These are phyloP conservation scores for Pomatorhinus ruficollis DNA, from an alignment of 2,113 vertebrate genomes.

Conservation along the genomic window DNA sequence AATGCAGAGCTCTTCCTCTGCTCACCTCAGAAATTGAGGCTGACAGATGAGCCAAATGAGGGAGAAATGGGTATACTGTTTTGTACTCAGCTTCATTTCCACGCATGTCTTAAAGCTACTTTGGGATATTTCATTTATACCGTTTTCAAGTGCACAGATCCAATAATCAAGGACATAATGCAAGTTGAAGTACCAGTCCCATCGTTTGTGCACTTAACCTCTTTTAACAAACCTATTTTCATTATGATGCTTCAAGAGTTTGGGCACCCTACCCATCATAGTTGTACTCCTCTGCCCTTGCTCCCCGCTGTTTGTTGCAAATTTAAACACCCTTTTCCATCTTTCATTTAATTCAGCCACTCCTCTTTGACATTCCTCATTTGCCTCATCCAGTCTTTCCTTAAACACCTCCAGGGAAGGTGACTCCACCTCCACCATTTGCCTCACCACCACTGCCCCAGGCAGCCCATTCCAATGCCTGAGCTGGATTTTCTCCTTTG, in stretches of 20 bases:
- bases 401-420: neutral
- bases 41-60: neutral
- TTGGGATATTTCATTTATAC: neutral
- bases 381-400: neutral
- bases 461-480: neutral
- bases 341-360: neutral
- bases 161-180: neutral
- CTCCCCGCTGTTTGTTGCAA: rapidly evolving
- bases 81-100: neutral
- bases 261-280: neutral
- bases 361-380: neutral
- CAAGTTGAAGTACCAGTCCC: neutral
- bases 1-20: neutral
- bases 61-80: neutral
- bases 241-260: neutral
- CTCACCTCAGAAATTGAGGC: neutral
- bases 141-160: neutral
- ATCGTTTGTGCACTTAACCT: rapidly evolving
- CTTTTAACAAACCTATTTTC: neutral
- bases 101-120: neutral
- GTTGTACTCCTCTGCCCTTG: neutral
- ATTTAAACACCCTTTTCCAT: neutral
- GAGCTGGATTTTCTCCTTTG: neutral
- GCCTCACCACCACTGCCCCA: rapidly evolving
- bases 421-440: neutral